These are phyloP conservation scores for Oncopeltus fasciatus DNA, from an alignment of 1,140 invertebrate species.

Conservation along the genomic window DNA sequence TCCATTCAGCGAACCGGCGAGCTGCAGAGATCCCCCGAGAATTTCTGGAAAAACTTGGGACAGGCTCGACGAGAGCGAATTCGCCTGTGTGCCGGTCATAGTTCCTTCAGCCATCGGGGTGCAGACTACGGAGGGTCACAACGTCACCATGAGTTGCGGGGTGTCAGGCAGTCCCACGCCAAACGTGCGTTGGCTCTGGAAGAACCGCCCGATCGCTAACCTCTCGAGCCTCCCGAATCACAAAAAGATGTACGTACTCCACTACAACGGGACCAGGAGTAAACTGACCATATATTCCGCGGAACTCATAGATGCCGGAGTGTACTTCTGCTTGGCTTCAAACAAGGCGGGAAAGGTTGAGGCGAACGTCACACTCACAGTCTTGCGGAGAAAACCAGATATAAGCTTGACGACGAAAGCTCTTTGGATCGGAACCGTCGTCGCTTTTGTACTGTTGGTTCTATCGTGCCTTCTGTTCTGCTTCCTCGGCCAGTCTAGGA, in stretches of 20 bases:
- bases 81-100: conserved; percentile 14
- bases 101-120: conserved; percentile 35
- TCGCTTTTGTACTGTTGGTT: conserved; percentile 39
- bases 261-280: conserved; percentile 33
- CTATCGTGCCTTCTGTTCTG: conserved; percentile 43
- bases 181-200: conserved; percentile 38
- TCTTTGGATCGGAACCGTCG: conserved; percentile 39
- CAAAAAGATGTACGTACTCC: conserved; percentile 21
- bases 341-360: conserved; percentile 55
- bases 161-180: conserved; percentile 54
- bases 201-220: conserved; percentile 37
- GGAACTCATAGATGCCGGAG: conserved; percentile 52
- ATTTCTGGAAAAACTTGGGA: conserved; percentile 52
- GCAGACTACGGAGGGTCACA: conserved; percentile 46
- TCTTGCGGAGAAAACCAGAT: conserved; percentile 36
- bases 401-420: conserved; percentile 35
- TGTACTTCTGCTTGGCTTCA: conserved; percentile 57
- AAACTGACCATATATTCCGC: conserved; percentile 54
- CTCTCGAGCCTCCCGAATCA: conserved; percentile 30
- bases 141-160: conserved; percentile 55
- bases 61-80: conserved; percentile 57
- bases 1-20: conserved; percentile 49
- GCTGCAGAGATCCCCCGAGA: conserved; percentile 45
- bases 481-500: conserved; percentile 32
- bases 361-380: conserved; percentile 49